Percentiles rank a stretch among this genome's conserved stretches.
These are phyloP conservation scores for Lasioglossum zephyrum DNA, from an alignment of 2,888 invertebrate species.

Conservation along the genomic window DNA sequence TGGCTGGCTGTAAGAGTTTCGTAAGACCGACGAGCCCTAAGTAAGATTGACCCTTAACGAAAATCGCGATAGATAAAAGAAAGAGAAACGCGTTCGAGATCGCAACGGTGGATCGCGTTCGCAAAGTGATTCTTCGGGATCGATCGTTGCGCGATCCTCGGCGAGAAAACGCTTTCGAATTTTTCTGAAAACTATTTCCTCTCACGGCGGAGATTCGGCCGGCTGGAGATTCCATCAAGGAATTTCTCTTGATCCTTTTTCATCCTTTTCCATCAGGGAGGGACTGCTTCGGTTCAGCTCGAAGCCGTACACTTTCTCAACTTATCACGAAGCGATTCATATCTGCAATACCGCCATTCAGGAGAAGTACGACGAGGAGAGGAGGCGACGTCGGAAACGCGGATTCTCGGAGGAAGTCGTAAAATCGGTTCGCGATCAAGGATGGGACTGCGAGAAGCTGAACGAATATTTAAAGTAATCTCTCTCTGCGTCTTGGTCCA, in stretches of 20 bases:
- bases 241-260: constrained; percentile 22
- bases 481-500: constrained; percentile 40
- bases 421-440: constrained; percentile 72
- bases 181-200: constrained; percentile 35
- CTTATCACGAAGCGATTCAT: constrained; percentile 94
- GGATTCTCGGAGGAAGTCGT: constrained; percentile 55
- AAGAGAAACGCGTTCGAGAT: background rate
- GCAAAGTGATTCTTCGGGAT: background rate
- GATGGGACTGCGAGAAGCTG: constrained; percentile 81
- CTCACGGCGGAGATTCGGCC: constrained; percentile 3
- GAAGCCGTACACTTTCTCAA: constrained; percentile 91
- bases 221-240: constrained; percentile 34
- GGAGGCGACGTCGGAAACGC: constrained; percentile 67
- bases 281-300: constrained; percentile 95
- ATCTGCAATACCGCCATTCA: constrained; percentile 94
- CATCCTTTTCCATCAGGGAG: constrained; percentile 84
- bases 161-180: constrained; percentile 15
- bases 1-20: background rate
- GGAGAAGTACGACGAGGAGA: constrained; percentile 87
- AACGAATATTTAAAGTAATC: constrained; percentile 83
- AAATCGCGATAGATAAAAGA: background rate
- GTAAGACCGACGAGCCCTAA: background rate
- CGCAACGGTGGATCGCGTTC: background rate
- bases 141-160: background rate
- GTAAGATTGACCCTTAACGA: background rate